These are phyloP conservation scores for Ernsta delagoae DNA, from an alignment of 2,888 invertebrate species.

Conservation along the genomic window DNA sequence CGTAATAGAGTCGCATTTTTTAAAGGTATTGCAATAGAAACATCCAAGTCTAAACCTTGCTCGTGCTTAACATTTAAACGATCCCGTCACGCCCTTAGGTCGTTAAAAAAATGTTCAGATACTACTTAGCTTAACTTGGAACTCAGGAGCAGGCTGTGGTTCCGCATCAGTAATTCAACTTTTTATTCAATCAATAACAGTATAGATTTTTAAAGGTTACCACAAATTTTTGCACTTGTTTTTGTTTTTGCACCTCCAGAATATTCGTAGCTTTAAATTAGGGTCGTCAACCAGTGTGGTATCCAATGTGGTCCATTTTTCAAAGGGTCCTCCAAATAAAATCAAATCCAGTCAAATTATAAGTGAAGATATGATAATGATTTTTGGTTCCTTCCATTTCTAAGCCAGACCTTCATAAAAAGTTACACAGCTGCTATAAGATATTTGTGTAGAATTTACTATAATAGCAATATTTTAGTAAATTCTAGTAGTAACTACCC, in stretches of 20 bases:
- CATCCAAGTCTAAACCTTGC: slow-evolving; percentile 39
- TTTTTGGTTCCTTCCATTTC: no score
- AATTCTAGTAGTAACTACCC: no score
- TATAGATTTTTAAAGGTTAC: neutral
- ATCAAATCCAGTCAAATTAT: no score
- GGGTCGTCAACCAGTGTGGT: neutral
- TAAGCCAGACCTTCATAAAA: no score
- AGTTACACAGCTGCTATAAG: no score
- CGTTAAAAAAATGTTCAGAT: slow-evolving; percentile 39
- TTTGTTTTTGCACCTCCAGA: neutral
- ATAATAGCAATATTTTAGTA: no score
- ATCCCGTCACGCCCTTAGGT: slow-evolving; percentile 44
- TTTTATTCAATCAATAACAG: slow-evolving; percentile 3
- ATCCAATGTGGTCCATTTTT: no score
- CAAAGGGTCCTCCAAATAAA: no score
- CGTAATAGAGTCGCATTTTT: slow-evolving; percentile 21
- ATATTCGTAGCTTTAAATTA: neutral
- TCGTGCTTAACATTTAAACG: slow-evolving; percentile 48
- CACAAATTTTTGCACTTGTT: neutral
- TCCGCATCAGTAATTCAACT: slow-evolving; percentile 24
- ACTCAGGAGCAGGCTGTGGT: slow-evolving; percentile 7
- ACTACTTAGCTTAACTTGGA: slow-evolving; percentile 5
- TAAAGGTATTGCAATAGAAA: slow-evolving; percentile 33
- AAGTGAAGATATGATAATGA: no score
- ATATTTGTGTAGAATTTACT: no score